Evolutionary conservation across 1,140 invertebrate species (phyloP), one percentile per base, ranked within the genome.

Genomic region (Drusus annulatus): DNA sequence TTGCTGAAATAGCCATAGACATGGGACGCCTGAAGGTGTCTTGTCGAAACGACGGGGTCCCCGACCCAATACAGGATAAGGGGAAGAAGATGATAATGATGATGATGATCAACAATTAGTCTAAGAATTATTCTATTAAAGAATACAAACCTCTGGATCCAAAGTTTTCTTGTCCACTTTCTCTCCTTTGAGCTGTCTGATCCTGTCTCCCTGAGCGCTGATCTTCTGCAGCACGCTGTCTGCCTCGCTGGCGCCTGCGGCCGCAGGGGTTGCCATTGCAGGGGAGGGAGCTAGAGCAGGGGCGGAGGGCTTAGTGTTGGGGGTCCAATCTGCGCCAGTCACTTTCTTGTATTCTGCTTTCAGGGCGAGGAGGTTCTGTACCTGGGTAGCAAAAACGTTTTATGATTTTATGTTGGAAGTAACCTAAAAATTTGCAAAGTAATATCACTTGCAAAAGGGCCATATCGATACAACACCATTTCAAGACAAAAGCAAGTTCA

Each of bases 261-360:
- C 36, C n/a, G 58, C 2, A 16, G 21, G 7, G 36, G 45, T 63
- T 15, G 69, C 15, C n/a, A 23, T 50, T 3, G 7, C 31, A 8
- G 71, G 84, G 23, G 54, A 25, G 77, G 56, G 45, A 80, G 60
- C 52, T 8, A 28, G 69, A 31, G 80, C 25, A 60, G 71, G 5
- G 51, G 45, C 8, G 3, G 8, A 84, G 25, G 80, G 62, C 45
- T 81, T 81, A 56, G 86, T 84, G 74, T 87, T 89, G 5, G 92
- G 91, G 71, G 92, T 92, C 93, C 93, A 94, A 69, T 95, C 93
- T 80, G 88, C 87, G 23, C 93, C 94, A 15, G 92, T 92, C 13
- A 86, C 83, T 56, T 86, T 85, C 87, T 95, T 95, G 86, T 93
- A 96, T 65, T 95, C 90, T 0, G 89, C 88, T 87, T 96, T 96